phyloP scores from a whole-genome alignment of 2,797 vertebrate species.

The Mycteria americana region DNA sequence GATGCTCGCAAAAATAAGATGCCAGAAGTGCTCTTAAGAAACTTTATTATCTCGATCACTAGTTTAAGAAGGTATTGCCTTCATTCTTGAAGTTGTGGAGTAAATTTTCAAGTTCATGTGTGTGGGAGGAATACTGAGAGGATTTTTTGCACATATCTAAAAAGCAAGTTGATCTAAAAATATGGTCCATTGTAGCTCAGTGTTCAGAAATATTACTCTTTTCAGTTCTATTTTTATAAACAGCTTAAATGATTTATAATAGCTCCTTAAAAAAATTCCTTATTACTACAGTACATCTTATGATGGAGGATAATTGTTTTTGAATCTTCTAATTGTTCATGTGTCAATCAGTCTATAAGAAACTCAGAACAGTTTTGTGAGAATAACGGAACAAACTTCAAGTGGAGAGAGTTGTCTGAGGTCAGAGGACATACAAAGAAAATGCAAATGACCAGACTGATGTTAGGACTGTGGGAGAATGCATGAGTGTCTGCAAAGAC shows the following conservation, averaged over 20 bases:
- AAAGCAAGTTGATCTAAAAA: slow-evolving; percentile 52
- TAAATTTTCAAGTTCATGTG: slow-evolving; percentile 16
- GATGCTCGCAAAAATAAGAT: neutral
- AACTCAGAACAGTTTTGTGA: slow-evolving; percentile 21
- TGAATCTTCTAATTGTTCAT: slow-evolving; percentile 26
- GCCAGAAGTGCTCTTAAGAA: neutral
- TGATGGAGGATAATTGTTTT: slow-evolving; percentile 38
- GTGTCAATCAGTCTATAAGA: slow-evolving; percentile 24
- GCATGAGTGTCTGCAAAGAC: neutral
- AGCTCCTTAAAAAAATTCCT: neutral
- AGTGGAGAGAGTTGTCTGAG: neutral
- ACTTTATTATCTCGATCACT: neutral
- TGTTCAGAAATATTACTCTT: slow-evolving; percentile 50
- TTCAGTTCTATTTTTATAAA: slow-evolving; percentile 62
- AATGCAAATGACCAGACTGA: neutral
- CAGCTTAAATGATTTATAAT: slow-evolving; percentile 28
- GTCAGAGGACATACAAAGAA: neutral
- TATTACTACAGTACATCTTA: slow-evolving; percentile 22
- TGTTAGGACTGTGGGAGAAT: neutral
- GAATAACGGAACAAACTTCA: slow-evolving; percentile 1
- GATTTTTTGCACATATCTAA: slow-evolving; percentile 32
- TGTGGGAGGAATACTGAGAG: slow-evolving; percentile 9
- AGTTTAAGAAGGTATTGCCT: slow-evolving; percentile 10
- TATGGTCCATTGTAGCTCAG: slow-evolving; percentile 30
- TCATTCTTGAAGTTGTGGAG: slow-evolving; percentile 38